Evolutionary conservation across 2,888 invertebrate species (phyloP), one percentile per base, ranked within the genome.

Genomic region (Tetramorium bicarinatum): DNA sequence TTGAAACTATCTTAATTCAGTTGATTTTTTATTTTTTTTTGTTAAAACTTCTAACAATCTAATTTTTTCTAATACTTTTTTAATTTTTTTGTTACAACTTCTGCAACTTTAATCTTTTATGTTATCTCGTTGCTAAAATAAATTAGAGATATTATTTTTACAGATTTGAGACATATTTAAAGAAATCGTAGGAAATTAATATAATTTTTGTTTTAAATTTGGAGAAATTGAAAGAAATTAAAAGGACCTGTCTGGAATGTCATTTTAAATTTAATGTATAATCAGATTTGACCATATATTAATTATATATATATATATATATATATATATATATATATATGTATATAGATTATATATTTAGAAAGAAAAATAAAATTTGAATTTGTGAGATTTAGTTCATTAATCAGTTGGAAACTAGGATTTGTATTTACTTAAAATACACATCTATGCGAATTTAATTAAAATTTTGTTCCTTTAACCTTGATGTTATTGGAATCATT

Each of bases 401-500:
- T 34, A 34, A 34, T 34, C 29, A 71, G 38, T 56, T 56, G 25
- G 8, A 59, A 72, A 59, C 7, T 7, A 41, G 41, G 1, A 21
- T 54, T 54, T 56, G 52, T 72, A 41, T 25, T 56, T 56, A 18
- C 7, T 72, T 25, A 25, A 18, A 18, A 18, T 25, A 18, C 3
- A 15, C 3, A 15, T 38, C 9, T 38, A n/a, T 13, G 1, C 29
- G 29, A 74, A 6, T 7, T 44, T 44, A 74, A 44, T 61, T 61
- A 44, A 56, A 18, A 49, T 34, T 6, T 71, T 15, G 69, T 71
- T 25, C 9, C 41, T 52, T 29, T 69, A 54, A 69, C 71, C 71
- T 77, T 8, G 9, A 76, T 76, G 21, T 49, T 38, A 8, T 67
- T 18, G 29, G 15, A n/a, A 67, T 52, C 77, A 77, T 77, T 54